A percentile compares a stretch with the other conserved stretches of the same genome.
phyloP scores from a whole-genome alignment of 2,888 invertebrate genomes.

The Meteorus cinctellus region DNA sequence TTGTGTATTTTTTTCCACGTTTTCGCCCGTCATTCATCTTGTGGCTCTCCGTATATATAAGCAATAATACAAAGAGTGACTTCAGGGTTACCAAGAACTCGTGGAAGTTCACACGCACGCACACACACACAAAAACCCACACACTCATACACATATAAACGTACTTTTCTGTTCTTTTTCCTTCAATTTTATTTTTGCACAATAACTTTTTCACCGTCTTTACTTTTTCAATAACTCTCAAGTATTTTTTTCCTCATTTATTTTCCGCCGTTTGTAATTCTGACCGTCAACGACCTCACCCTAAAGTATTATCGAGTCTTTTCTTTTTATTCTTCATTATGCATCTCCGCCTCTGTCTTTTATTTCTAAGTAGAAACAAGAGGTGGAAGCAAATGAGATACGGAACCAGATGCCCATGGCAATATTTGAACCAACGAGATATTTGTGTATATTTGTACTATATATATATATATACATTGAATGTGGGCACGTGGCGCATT shows the following conservation, averaged over 20 bases:
- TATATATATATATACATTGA: not conserved
- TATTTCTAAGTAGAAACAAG: not conserved
- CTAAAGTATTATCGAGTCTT: not conserved
- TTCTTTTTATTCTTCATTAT: not conserved
- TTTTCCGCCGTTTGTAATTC: conserved; percentile 22
- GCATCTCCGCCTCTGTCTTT: not conserved
- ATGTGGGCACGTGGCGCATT: conserved; percentile 28
- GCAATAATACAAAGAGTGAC: conserved; percentile 60
- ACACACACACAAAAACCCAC: conserved; percentile 1
- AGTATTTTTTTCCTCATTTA: not conserved
- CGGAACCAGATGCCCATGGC: conserved; percentile 36
- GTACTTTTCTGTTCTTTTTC: conserved; percentile 45
- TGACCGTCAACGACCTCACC: conserved; percentile 33
- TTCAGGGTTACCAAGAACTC: conserved; percentile 56
- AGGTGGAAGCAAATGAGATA: conserved; percentile 28
- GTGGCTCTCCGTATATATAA: conserved; percentile 25
- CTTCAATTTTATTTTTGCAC: conserved; percentile 1
- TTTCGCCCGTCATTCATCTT: conserved; percentile 22
- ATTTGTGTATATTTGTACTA: not conserved
- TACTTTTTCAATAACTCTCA: not conserved
- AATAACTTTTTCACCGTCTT: conserved; percentile 4
- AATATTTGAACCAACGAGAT: conserved; percentile 14
- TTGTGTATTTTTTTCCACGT: conserved; percentile 18
- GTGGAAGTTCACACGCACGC: conserved; percentile 35
- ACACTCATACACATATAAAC: conserved; percentile 17